These are phyloP conservation scores for Cygnus buccinator DNA, from an alignment of 2,113 vertebrate genomes.

Conservation along the genomic window DNA sequence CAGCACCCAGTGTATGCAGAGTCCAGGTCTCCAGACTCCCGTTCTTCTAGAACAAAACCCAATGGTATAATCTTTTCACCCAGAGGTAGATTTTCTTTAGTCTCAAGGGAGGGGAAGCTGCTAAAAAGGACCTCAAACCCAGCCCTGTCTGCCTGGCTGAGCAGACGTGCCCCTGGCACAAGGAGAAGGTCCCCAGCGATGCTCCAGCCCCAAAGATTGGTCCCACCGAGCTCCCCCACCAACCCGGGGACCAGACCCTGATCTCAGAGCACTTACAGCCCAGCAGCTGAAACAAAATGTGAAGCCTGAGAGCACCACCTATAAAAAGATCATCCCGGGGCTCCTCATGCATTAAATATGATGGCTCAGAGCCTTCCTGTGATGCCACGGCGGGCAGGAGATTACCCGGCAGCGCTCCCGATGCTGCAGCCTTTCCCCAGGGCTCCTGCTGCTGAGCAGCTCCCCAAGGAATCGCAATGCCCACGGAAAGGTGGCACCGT, in stretches of 20 bases:
- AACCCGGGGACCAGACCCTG: too few species aligned
- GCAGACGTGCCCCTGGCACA: not conserved
- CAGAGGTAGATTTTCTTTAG: not conserved
- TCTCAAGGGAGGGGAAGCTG: not conserved
- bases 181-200: not conserved
- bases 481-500: not conserved
- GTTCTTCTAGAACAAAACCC: not conserved
- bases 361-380: not conserved
- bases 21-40: not conserved
- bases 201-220: not conserved
- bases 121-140: not conserved
- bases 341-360: not conserved
- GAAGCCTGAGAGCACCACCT: not conserved
- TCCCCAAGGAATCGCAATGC: not conserved
- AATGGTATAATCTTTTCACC: not conserved
- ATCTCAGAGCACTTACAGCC: not conserved
- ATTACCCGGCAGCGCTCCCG: not conserved
- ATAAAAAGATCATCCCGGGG: not conserved
- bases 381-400: not conserved
- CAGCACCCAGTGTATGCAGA: not conserved
- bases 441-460: not conserved
- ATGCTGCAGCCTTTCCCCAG: not conserved
- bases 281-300: not conserved
- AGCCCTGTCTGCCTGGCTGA: not conserved
- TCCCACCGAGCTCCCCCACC: not conserved